Percentiles rank a stretch among this genome's conserved stretches.
These are phyloP conservation scores for Hypsibius dujardini DNA, from an alignment of 1,140 invertebrate species.

Conservation along the genomic window DNA sequence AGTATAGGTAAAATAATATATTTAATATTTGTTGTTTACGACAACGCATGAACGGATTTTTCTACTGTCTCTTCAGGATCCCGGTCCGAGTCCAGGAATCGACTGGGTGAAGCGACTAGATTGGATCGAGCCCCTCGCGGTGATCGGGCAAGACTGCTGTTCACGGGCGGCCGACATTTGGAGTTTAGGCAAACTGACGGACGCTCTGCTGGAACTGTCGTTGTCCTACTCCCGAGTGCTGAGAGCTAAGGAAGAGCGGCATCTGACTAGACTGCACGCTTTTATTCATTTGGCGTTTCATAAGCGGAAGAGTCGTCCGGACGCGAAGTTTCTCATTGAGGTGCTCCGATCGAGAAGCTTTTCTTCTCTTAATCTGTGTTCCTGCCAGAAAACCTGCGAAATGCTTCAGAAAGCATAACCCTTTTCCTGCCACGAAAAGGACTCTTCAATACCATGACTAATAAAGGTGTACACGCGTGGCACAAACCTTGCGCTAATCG, in stretches of 20 bases:
- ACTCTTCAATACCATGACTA: too few relatives aligned
- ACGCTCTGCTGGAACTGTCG: not conserved
- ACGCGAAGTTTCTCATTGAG: not conserved
- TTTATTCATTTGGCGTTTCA: slow-evolving; percentile 1
- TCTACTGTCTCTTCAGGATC: too few relatives aligned
- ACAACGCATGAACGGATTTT: too few relatives aligned
- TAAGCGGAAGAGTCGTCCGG: not conserved
- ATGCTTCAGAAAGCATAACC: not conserved
- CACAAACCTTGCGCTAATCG: too few relatives aligned
- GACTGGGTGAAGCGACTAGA: not conserved
- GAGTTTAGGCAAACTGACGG: not conserved
- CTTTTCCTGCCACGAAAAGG: too few relatives aligned
- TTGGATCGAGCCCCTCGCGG: not conserved
- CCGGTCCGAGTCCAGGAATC: not conserved
- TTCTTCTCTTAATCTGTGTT: not conserved
- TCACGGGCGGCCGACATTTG: slow-evolving; percentile 3
- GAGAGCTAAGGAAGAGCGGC: not conserved
- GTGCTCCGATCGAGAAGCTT: not conserved
- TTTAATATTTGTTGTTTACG: too few relatives aligned
- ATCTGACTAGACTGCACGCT: not conserved
- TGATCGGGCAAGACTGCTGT: slow-evolving; percentile 4
- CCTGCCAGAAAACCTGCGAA: not conserved
- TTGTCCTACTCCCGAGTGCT: not conserved
- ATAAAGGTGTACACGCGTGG: too few relatives aligned
- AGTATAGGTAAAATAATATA: too few relatives aligned